Evolutionary conservation across 2,888 invertebrate genomes (phyloP).

Genomic region (Drosophila testacea): DNA sequence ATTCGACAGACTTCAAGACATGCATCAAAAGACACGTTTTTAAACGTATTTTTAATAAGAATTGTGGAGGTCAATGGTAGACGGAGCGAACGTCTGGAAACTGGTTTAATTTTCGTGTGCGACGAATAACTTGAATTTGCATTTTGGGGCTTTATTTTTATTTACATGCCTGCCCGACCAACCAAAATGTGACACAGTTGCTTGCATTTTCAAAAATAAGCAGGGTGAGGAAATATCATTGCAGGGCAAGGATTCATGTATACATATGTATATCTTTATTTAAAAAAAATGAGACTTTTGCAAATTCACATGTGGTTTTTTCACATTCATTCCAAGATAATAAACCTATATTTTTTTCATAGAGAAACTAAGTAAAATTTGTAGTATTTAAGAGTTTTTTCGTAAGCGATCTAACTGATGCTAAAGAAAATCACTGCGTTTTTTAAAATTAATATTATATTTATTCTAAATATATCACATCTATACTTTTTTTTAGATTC

Average conservation of each 20-base stretch:
- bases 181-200: constrained; percentile 43
- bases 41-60: constrained; percentile 17
- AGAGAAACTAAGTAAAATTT: neutral
- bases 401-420: too few species aligned
- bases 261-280: too few species aligned
- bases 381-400: too few species aligned
- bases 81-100: constrained; percentile 43
- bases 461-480: neutral
- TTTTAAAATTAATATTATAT: too few species aligned
- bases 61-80: constrained; percentile 72
- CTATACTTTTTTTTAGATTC: constrained; percentile 78
- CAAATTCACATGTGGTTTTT: neutral
- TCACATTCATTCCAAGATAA: neutral
- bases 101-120: constrained; percentile 64
- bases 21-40: constrained; percentile 40
- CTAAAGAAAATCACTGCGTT: too few species aligned
- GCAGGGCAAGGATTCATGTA: constrained; percentile 7
- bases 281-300: too few species aligned
- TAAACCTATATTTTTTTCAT: neutral
- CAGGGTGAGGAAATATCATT: neutral
- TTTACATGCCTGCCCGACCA: constrained; percentile 10
- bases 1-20: constrained; percentile 35
- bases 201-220: constrained; percentile 28
- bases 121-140: constrained; percentile 55
- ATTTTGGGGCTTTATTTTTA: constrained; percentile 32